Percentiles rank a stretch among this genome's conserved stretches.
Evolutionary conservation across 2,113 vertebrate species (phyloP).

Genomic region (Phylloscopus trochilus): DNA sequence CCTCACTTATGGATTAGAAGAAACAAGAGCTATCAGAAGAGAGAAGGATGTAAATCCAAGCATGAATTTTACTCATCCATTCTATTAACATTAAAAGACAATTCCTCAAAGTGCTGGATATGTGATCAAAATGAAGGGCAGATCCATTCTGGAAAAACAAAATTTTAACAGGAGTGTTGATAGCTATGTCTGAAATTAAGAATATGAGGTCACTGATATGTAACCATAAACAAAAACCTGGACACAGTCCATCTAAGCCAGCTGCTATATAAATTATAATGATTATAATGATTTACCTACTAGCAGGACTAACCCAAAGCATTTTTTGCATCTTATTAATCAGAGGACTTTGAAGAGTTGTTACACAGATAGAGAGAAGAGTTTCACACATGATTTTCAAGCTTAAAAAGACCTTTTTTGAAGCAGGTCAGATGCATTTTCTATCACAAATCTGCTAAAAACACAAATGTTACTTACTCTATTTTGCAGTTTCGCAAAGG

Average conservation of each 20-base stretch:
- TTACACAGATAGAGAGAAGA: not conserved
- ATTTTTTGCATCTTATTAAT: conserved; percentile 43
- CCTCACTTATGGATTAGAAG: not conserved
- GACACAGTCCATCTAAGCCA: conserved; percentile 65
- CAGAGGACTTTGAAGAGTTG: not conserved
- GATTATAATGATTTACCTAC: conserved; percentile 52
- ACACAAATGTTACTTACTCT: not conserved
- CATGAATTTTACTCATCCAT: conserved; percentile 31
- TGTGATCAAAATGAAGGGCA: conserved; percentile 42
- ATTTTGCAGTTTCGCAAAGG: not conserved
- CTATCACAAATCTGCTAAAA: not conserved
- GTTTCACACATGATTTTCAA: not conserved
- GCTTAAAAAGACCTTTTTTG: not conserved
- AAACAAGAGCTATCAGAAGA: not conserved
- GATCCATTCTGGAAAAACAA: conserved; percentile 31
- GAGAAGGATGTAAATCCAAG: conserved; percentile 12
- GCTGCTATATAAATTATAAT: conserved; percentile 61
- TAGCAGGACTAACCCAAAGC: conserved; percentile 23
- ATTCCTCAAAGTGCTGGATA: conserved; percentile 31
- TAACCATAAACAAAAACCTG: conserved; percentile 63
- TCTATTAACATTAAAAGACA: conserved; percentile 55
- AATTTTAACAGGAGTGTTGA: conserved; percentile 65
- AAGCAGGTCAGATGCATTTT: conserved; percentile 15
- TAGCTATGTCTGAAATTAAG: conserved; percentile 65
- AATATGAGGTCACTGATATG: conserved; percentile 67